Conservation (phyloP, 2,113 vertebrate genomes). For the Ageneiosus marmoratus region DNA sequence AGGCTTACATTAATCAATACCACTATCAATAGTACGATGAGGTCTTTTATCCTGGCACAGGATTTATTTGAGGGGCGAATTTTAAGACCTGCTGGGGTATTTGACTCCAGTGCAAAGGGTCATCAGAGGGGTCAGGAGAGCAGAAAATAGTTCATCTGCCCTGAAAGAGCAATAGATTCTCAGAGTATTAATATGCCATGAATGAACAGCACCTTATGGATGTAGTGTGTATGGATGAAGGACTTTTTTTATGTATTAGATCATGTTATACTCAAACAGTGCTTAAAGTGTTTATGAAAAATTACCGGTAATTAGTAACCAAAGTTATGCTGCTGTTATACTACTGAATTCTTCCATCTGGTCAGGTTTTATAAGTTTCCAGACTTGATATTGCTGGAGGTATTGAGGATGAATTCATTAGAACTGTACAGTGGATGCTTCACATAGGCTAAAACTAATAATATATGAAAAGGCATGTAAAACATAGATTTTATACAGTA, state of each 20-base stretch:
- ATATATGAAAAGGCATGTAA: neutral
- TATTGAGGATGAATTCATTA: too few relatives aligned
- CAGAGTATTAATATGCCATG: slow-evolving; percentile 21
- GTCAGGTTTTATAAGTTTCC: neutral
- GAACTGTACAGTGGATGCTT: neutral
- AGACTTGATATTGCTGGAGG: too few relatives aligned
- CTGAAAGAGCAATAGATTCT: slow-evolving; percentile 59
- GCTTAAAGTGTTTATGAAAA: neutral
- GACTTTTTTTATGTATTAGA: neutral
- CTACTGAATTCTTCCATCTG: neutral
- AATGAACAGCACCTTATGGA: slow-evolving; percentile 5
- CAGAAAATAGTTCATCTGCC: slow-evolving; percentile 69
- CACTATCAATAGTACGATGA: slow-evolving; percentile 72
- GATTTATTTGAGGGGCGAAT: slow-evolving; percentile 77
- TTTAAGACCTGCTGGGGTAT: slow-evolving; percentile 77
- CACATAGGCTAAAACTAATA: neutral
- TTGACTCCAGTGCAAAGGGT: slow-evolving; percentile 78
- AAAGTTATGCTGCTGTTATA: neutral
- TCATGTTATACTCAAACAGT: neutral
- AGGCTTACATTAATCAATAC: slow-evolving; percentile 81
- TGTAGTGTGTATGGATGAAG: neutral
- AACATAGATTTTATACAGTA: neutral
- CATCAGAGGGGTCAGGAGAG: slow-evolving; percentile 74
- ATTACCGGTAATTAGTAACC: neutral
- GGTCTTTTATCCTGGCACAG: slow-evolving; percentile 62